Evolutionary conservation across 1,140 invertebrate genomes (phyloP), one percentile per base, ranked within the genome.

Genomic region (Chymomyza costata): DNA sequence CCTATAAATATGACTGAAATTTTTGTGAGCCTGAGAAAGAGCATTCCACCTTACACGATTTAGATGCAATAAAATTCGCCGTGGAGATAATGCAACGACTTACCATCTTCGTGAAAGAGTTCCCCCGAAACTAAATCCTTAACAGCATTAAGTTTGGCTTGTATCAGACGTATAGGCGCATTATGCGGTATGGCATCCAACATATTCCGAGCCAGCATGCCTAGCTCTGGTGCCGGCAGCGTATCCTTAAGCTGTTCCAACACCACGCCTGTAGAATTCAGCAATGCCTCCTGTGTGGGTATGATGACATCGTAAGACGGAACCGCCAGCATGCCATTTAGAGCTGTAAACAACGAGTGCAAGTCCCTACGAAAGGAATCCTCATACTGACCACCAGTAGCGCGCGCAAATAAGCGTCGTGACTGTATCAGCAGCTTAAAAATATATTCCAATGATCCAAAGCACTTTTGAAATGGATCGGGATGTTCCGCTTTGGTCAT

Each of bases 351-450:
- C 0, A 96, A 90, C 6, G 88, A 89, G 38, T 92, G 89, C 3
- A 97, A 87, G 81, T 96, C 94, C 2, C 90, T 81, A 1, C 90
- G 87, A 76, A 97, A 97, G 53, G 91, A 93, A 68, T 97, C 95
- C 78, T 96, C 94, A 65, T 93, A 94, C 76, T 95, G 92, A 0
- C 93, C 93, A 2, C 94, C 93, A 0, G 93, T 96, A 0, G 95
- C 95, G 11, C 93, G 88, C 0, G 95, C 91, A 88, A 97, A 98
- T 1, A 98, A 85, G 11, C 94, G 83, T 16, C 97, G 88, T 19
- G 96, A 98, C 61, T 97, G 94, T 8, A 99, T 96, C 3, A 98
- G 94, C 62, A 99, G 92, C 67, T 98, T 96, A 86, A 98, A 96
- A 66, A 99, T 95, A 58, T 96, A 97, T 84, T 97, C 96, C 6